These are phyloP conservation scores for Tineola bisselliella DNA, from an alignment of 2,888 invertebrate species.

Conservation along the genomic window DNA sequence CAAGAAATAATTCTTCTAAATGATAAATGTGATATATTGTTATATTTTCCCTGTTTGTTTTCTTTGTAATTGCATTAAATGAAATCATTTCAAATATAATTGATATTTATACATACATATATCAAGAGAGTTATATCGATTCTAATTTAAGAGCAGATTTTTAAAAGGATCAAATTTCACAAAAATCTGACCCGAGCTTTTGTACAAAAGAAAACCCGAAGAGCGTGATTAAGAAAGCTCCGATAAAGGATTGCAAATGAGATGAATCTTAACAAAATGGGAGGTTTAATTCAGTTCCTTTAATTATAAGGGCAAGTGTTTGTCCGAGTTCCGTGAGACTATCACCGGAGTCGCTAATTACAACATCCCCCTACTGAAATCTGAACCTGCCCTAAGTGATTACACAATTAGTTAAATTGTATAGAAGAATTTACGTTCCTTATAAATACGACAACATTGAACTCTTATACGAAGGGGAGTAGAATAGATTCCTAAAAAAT, in stretches of 20 bases:
- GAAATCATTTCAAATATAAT: too few relatives aligned
- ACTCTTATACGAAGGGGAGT: too few relatives aligned
- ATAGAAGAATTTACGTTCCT: not conserved
- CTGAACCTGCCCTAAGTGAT: slow-evolving; percentile 17
- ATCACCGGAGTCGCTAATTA: slow-evolving; percentile 14
- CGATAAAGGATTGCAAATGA: slow-evolving; percentile 61
- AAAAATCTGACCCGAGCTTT: not conserved
- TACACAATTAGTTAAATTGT: slow-evolving; percentile 17
- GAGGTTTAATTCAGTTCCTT: slow-evolving; percentile 27
- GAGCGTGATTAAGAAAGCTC: slow-evolving; percentile 12
- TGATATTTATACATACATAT: too few relatives aligned
- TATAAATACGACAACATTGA: not conserved
- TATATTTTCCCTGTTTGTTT: not conserved
- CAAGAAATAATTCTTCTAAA: too few relatives aligned
- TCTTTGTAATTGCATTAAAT: not conserved
- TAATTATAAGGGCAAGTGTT: slow-evolving; percentile 58
- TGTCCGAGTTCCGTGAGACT: slow-evolving; percentile 38
- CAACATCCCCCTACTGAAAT: slow-evolving; percentile 15
- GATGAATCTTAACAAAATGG: slow-evolving; percentile 24
- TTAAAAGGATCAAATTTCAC: not conserved
- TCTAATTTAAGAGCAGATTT: too few relatives aligned
- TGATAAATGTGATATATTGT: not conserved
- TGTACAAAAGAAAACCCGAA: not conserved
- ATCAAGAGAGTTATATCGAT: too few relatives aligned
- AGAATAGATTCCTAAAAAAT: too few relatives aligned